phyloP scores from a whole-genome alignment of 2,888 invertebrate genomes.

The Andrena marginata region DNA sequence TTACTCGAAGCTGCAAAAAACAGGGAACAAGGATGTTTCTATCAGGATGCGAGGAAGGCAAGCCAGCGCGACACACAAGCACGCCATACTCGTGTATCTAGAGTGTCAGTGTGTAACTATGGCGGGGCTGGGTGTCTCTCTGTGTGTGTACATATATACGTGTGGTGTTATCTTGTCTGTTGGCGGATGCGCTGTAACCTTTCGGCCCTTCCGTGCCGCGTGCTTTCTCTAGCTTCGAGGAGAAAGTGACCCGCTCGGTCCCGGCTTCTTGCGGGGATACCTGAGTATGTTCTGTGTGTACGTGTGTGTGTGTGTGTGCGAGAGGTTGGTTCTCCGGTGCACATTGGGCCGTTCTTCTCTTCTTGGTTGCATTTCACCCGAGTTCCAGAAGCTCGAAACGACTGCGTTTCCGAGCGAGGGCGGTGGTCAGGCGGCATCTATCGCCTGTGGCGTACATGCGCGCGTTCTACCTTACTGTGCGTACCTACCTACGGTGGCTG shows the following conservation, averaged over 20 bases:
- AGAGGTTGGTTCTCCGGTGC: background rate
- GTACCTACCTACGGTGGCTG: conserved; percentile 63
- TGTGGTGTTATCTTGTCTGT: background rate
- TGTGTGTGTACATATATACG: background rate
- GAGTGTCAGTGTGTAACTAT: conserved; percentile 45
- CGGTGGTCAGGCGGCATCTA: conserved; percentile 10
- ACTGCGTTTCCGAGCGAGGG: background rate
- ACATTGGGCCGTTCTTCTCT: conserved; percentile 42
- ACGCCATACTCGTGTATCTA: conserved; percentile 72
- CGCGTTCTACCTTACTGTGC: conserved; percentile 64
- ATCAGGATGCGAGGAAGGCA: conserved; percentile 83
- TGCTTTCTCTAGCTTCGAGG: background rate
- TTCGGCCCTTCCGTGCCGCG: background rate
- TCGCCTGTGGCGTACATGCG: conserved; percentile 56
- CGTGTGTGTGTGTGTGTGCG: background rate
- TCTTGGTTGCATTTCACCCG: conserved; percentile 72
- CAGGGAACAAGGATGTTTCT: conserved; percentile 86
- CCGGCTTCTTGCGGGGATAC: conserved; percentile 32
- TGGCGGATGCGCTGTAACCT: background rate
- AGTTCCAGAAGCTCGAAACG: conserved; percentile 55
- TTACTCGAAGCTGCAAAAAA: conserved; percentile 99
- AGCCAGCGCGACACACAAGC: conserved; percentile 83
- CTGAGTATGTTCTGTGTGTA: background rate
- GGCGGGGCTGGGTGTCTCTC: background rate
- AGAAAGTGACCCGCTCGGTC: background rate